Base-by-base conservation (phyloP, 2,113 vertebrate genomes). In the Merops nubicus region DNA sequence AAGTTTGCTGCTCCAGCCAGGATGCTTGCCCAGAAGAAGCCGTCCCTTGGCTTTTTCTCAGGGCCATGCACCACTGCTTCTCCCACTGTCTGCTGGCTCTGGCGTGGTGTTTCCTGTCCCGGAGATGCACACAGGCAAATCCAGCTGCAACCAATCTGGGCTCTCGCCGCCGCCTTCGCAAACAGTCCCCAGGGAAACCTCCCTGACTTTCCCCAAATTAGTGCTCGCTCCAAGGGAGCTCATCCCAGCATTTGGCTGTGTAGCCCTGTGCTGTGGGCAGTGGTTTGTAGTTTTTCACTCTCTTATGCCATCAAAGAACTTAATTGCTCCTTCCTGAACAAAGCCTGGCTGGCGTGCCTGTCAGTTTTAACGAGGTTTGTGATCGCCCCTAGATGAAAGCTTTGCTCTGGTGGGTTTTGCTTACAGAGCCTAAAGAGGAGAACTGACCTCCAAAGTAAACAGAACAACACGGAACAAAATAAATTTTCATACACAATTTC, bases 31-130 rank as follows among this genome's bases (percentile, higher is more conserved):
- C 95, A 97, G 92, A 94, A 96, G 94, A 96, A 96, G 91, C 91
- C 94, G 93, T 96, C 96, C 91, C 90, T 95, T 96, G 96, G 93
- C 96, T 95, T 94, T 82, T 86, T 84, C 95, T 96, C 93, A 91
- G 93, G 89, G 95, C 95, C 68, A 81, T 94, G 91, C 90, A 93
- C 93, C 91, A 88, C 92, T 94, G 90, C 95, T 96, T 93, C 95
- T 96, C 90, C 96, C 92, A 92, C 96, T 94, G 96, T 95, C 96
- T 96, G 96, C 93, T 96, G 93, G 96, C 96, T 96, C 89, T 94
- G 14, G 69, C 13, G 0, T 68, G 96, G 88, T 92, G 90, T 94
- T 97, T 96, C 92, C 86, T 79, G 93, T 72, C 92, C 91, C 23
- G 1, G 93, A 89, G 85, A 89, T 81, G 95, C 85, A 95, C 88